A percentile compares a stretch with the other conserved stretches of the same genome.
These are phyloP conservation scores for Pentalonia nigronervosa DNA, from an alignment of 1,140 invertebrate genomes.

Conservation along the genomic window DNA sequence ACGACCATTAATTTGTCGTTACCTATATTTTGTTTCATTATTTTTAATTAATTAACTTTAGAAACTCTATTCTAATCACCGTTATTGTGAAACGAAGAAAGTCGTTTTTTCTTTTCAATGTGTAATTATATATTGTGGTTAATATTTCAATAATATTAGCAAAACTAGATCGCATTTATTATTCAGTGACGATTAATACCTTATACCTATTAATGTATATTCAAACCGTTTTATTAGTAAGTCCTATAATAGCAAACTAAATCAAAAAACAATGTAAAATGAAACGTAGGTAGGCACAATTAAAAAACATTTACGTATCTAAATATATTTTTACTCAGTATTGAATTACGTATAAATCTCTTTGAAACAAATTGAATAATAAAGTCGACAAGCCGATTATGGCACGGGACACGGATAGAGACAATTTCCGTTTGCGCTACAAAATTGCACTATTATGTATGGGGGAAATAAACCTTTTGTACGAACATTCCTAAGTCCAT, in stretches of 20 bases:
- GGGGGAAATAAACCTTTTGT: conserved; percentile 17
- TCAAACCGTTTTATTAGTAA: background rate
- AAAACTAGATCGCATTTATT: background rate
- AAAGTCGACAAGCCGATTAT: conserved; percentile 55
- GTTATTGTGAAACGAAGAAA: background rate
- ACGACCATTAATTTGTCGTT: background rate
- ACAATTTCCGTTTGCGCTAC: conserved; percentile 25
- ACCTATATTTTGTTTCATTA: background rate
- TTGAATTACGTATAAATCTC: conserved; percentile 17
- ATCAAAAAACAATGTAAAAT: background rate
- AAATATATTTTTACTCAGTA: background rate
- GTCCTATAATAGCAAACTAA: background rate
- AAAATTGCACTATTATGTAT: background rate
- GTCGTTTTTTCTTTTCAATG: background rate
- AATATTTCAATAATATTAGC: background rate
- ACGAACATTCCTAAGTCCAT: background rate
- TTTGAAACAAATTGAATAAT: conserved; percentile 34
- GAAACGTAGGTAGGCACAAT: background rate
- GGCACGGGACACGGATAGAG: background rate
- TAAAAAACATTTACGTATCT: background rate
- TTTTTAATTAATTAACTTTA: background rate
- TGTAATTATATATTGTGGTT: background rate
- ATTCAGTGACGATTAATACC: background rate
- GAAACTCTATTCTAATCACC: conserved; percentile 12
- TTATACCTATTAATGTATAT: background rate